Percentiles rank a stretch among this genome's conserved stretches.
Conservation (phyloP, 2,113 vertebrate species). For the Nycticebus coucang region DNA sequence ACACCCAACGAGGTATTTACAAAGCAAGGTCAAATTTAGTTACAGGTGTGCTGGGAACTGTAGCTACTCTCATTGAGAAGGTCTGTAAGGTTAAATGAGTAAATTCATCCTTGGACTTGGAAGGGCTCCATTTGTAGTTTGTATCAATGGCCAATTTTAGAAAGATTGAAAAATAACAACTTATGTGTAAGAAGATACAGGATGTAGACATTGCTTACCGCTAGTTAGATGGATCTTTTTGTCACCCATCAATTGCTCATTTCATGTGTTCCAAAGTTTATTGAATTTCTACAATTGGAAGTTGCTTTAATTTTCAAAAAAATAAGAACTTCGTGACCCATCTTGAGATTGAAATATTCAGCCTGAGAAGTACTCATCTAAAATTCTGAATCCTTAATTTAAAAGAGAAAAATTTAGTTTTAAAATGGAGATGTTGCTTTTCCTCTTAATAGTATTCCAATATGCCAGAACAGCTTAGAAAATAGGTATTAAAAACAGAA, state of each 20-base stretch:
- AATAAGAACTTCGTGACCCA: not conserved
- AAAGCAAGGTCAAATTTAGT: constrained; percentile 50
- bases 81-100: constrained; percentile 1
- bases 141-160: not conserved
- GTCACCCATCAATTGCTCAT: constrained; percentile 18
- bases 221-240: constrained; percentile 5
- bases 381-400: not conserved
- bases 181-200: not conserved
- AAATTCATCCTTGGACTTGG: not conserved
- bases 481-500: constrained; percentile 45
- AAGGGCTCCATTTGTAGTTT: not conserved
- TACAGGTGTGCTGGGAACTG: constrained; percentile 19
- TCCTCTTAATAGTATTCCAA: constrained; percentile 27
- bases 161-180: constrained; percentile 23
- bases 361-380: not conserved
- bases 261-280: constrained; percentile 38
- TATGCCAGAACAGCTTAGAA: constrained; percentile 2
- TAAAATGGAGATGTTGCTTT: constrained; percentile 14
- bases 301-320: not conserved
- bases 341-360: not conserved
- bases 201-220: not conserved
- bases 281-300: constrained; percentile 12
- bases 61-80: not conserved
- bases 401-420: not conserved
- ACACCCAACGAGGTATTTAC: not conserved